Base-by-base conservation (phyloP, 2,113 vertebrate genomes). In the Sylvietta virens region DNA sequence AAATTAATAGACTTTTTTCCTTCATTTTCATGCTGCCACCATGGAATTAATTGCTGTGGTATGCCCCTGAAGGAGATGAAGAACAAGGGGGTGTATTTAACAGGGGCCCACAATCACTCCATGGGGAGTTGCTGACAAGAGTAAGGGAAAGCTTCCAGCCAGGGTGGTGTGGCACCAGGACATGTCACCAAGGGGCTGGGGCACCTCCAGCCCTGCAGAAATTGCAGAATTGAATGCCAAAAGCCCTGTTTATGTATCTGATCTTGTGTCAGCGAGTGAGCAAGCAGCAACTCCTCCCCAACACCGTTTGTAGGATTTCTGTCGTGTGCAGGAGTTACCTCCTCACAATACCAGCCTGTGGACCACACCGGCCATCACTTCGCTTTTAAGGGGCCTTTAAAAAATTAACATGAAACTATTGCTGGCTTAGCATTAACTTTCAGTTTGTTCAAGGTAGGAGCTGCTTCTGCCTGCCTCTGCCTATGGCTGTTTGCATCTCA, bases 211-310 rank as follows among this genome's bases (percentile, higher is more conserved):
- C 37, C n/a, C 39, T 40, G 31, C 48, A 50, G 72, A 60, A 83
- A 81, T 26, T 35, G 20, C 70, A 37, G 58, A 67, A 13, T 0
- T 8, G 8, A 35, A 15, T 30, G 15, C 1, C 4, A 18, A 62
- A 71, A 70, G 9, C 13, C 26, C 7, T 40, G 4, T 21, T 65
- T 50, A 13, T 26, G 60, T 15, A 23, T 24, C 24, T 16, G 18
- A 64, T 9, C 51, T 37, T 0, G 0, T 44, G 19, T 4, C 2
- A 4, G 61, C 0, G 1, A 93, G 6, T 3, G 4, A 23, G 33
- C 50, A 65, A 73, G 21, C 50, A 58, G 79, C 0, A 0, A 7
- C 33, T n/a, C 26, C 26, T 82, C 31, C n/a, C 47, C 27, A 62
- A 7, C 16, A 11, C 13, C 2, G 1, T 18, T 39, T 76, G 37